Conservation (phyloP, 2,888 invertebrate genomes). For the Uloborus plumipes region DNA sequence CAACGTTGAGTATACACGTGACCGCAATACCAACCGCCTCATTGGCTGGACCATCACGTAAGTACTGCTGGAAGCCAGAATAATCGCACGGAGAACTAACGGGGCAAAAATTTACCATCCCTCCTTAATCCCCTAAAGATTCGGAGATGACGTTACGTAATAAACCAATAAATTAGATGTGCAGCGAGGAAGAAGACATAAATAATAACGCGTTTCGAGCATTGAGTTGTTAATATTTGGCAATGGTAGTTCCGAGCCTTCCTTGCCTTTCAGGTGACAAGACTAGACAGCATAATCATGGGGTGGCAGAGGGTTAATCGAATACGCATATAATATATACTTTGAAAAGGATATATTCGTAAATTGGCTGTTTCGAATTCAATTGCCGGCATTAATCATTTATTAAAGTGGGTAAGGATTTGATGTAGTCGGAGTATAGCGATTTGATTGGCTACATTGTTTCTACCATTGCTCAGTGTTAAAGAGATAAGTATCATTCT, state of each 20-base stretch:
- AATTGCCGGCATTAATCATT: slow-evolving; percentile 36
- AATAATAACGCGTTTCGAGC: slow-evolving; percentile 49
- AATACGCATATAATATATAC: slow-evolving; percentile 34
- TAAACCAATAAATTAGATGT: slow-evolving; percentile 60
- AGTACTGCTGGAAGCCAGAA: slow-evolving; percentile 9
- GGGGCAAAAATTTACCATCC: neutral
- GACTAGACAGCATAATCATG: too few species aligned
- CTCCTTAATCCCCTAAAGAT: slow-evolving; percentile 10
- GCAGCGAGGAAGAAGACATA: slow-evolving; percentile 40
- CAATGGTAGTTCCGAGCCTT: too few species aligned
- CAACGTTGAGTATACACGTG: slow-evolving; percentile 61
- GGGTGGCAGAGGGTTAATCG: slow-evolving; percentile 41
- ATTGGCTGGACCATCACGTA: slow-evolving; percentile 56
- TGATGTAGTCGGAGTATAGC: too few species aligned
- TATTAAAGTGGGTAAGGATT: slow-evolving; percentile 9
- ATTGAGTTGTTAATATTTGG: slow-evolving; percentile 55
- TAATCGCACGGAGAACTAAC: slow-evolving; percentile 9
- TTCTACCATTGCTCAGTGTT: too few species aligned
- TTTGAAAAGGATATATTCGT: neutral
- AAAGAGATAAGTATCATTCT: too few species aligned
- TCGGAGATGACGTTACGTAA: slow-evolving; percentile 51
- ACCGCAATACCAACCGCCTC: slow-evolving; percentile 47
- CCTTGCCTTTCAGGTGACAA: too few species aligned
- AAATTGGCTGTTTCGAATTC: slow-evolving; percentile 20
- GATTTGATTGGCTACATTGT: too few species aligned